Evolutionary conservation across 1,140 invertebrate genomes (phyloP), one percentile per base, ranked within the genome.

Genomic region (Zaprionus ghesquierei): DNA sequence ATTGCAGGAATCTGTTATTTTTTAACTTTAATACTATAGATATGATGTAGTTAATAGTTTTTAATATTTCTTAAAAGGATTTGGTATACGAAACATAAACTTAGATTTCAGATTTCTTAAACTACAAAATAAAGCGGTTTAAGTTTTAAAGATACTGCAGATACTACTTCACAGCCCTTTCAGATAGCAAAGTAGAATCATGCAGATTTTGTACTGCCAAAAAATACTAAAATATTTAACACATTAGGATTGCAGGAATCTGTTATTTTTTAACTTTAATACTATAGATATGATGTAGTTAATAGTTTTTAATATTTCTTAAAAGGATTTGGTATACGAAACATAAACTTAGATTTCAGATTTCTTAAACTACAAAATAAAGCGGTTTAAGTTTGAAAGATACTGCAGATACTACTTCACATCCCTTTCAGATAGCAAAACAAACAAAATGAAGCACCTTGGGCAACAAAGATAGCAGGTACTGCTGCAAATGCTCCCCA

Each of bases 321-420:
- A 18, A 63, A 27, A 49, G 80, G 75, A 82, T 84, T 70, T 61
- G 58, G 64, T 79, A 77, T 80, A 73, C 76, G 68, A 74, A 22
- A 2, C 18, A 46, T 20, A 46, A 46, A 46, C 6, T 35, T 0
- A 10, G 1, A 0, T 9, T 9, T 35, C 12, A 1, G 10, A n/a
- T n/a, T n/a, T n/a, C n/a, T n/a, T n/a, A n/a, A 35, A 13, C 33
- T n/a, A n/a, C 13, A 10, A 13, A 35, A 35, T 35, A 35, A 35
- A 33, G 25, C 25, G 25, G 0, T 6, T 27, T 27, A n/a, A n/a
- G n/a, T n/a, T n/a, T n/a, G n/a, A n/a, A n/a, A n/a, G n/a, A n/a
- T n/a, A n/a, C n/a, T n/a, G n/a, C n/a, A n/a, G n/a, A n/a, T n/a
- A n/a, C n/a, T n/a, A n/a, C n/a, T n/a, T n/a, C n/a, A n/a, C n/a